Percentiles rank a stretch among this genome's conserved stretches.
Evolutionary conservation across 1,140 invertebrate species (phyloP).

Genomic region (Drosophila varians): DNA sequence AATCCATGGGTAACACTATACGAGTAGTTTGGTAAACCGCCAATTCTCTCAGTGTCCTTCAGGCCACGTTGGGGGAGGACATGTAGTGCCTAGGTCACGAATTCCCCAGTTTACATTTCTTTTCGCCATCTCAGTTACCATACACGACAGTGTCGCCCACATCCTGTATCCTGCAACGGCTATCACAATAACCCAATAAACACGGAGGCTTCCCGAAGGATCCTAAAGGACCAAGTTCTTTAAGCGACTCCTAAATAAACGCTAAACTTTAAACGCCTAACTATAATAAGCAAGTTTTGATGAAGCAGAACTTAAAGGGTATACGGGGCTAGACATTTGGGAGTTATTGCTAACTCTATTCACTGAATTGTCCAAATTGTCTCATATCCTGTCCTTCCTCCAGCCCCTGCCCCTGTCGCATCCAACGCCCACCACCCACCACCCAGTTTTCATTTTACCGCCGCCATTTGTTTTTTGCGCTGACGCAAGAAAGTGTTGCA

Average conservation of each 20-base stretch:
- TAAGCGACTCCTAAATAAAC: no score
- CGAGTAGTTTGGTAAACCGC: no score
- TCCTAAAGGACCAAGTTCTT: background rate
- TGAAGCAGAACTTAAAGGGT: conserved; percentile 12
- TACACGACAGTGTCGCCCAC: conserved; percentile 21
- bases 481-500: conserved; percentile 69
- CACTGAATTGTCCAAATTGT: conserved; percentile 38
- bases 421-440: background rate
- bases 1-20: no score
- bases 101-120: conserved; percentile 31
- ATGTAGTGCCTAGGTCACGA: conserved; percentile 40
- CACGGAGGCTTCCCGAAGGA: conserved; percentile 30
- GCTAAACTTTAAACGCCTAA: no score
- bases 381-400: conserved; percentile 13
- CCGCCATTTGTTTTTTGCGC: conserved; percentile 36
- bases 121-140: conserved; percentile 14
- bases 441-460: background rate
- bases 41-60: conserved; percentile 14
- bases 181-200: conserved; percentile 44
- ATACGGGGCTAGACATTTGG: conserved; percentile 5
- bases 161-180: conserved; percentile 8
- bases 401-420: background rate
- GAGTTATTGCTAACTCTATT: conserved; percentile 15
- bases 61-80: conserved; percentile 37
- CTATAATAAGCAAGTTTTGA: no score